phyloP scores from a whole-genome alignment of 2,113 vertebrate genomes.

The Ailurus styani region DNA sequence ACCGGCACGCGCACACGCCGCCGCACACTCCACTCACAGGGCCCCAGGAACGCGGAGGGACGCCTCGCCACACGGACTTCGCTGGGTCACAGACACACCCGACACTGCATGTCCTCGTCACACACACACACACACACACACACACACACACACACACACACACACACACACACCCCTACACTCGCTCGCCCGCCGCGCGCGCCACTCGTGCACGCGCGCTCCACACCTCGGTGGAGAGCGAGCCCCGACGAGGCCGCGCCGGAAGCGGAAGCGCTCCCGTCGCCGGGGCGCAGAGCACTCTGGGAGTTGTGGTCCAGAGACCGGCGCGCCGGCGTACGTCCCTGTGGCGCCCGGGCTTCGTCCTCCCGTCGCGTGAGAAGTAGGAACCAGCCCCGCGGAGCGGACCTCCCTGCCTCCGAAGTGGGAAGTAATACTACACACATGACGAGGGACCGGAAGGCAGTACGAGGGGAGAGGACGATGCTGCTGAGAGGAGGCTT shows the following conservation, averaged over 20 bases:
- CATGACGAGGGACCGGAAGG: not conserved
- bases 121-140: not conserved
- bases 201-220: not conserved
- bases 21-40: not conserved
- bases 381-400: not conserved
- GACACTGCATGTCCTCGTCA: not conserved
- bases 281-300: not conserved
- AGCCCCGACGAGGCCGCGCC: accelerated
- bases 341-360: accelerated
- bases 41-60: too few species aligned
- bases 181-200: not conserved
- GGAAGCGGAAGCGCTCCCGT: not conserved
- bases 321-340: not conserved
- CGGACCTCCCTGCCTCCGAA: not conserved
- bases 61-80: not conserved
- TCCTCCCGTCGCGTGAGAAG: too few species aligned
- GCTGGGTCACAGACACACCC: not conserved
- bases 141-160: not conserved
- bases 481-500: too few species aligned
- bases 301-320: not conserved
- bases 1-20: not conserved
- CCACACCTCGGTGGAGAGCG: accelerated
- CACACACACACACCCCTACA: not conserved
- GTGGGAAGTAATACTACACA: not conserved
- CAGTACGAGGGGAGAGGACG: accelerated